Evolutionary conservation across 2,888 invertebrate species (phyloP).

Genomic region (Schizaphis graminum): DNA sequence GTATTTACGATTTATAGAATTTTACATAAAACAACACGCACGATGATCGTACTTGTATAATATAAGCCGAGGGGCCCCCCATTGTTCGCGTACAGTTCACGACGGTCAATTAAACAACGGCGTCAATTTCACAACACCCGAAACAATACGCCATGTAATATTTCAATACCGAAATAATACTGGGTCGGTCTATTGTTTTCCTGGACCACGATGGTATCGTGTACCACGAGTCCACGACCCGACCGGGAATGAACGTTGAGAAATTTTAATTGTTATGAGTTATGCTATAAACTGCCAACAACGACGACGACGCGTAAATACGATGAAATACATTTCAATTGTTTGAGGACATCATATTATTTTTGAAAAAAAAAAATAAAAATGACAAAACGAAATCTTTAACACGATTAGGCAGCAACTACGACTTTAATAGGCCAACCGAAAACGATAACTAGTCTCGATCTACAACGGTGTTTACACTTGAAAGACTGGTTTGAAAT

Average conservation of each 20-base stretch:
- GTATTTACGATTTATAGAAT: background rate
- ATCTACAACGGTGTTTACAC: background rate
- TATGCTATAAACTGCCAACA: background rate
- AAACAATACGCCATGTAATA: conserved; percentile 37
- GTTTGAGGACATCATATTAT: background rate
- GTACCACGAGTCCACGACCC: conserved; percentile 52
- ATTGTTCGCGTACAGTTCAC: conserved; percentile 52
- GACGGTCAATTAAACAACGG: conserved; percentile 61
- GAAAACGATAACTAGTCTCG: background rate
- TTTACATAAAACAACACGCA: background rate
- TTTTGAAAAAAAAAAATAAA: background rate
- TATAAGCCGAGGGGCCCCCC: background rate
- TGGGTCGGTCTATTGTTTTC: conserved; percentile 59
- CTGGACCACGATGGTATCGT: conserved; percentile 46
- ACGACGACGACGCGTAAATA: background rate
- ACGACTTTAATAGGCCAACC: background rate
- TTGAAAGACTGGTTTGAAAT: conserved; percentile 20
- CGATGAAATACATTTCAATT: conserved; percentile 13
- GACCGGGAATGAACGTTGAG: conserved; percentile 41
- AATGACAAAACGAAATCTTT: background rate
- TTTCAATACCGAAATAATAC: conserved; percentile 59
- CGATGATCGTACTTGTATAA: background rate
- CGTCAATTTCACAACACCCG: conserved; percentile 58
- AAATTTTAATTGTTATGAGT: conserved; percentile 59
- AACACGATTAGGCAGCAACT: background rate